Evolutionary conservation across 2,113 vertebrate genomes (phyloP), one percentile per base, ranked within the genome.

Genomic region (Acanthisitta chloris): DNA sequence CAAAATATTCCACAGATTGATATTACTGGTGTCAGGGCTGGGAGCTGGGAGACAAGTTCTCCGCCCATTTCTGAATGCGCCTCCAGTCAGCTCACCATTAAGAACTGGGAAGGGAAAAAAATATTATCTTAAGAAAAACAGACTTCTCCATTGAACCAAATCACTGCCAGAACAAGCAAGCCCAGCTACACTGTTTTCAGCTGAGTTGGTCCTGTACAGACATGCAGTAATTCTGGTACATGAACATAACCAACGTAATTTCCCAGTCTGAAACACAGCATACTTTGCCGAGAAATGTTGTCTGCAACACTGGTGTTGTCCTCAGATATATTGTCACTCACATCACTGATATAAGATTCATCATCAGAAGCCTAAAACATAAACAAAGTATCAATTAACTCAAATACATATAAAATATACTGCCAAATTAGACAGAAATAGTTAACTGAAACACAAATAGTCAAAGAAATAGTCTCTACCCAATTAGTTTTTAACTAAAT

Each of bases 241-340:
- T 49, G 64, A 91, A 67, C 43, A 91, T 16, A 96, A 90, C 8
- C 33, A 90, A 83, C 0, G 1, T 57, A 69, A 90, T 92, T 94
- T 89, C 77, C 48, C 82, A 59, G 46, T 64, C 86, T 81, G 81
- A 81, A 94, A 96, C 51, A 84, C 20, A 96, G 90, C 96, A 95
- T 99, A 99, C 99, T 99, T 99, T 99, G 99, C 97, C 99, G 98
- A 97, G 99, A 99, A 98, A 99, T 97, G 90, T 98, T 99, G 97
- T 99, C 99, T 65, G 99, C 99, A 87, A 99, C 99, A 73, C 99
- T 99, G 98, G 99, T 99, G 96, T 99, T 99, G 98, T 99, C 99
- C 97, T 99, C 99, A 28, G 99, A 99, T 98, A 99, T 99, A 94
- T 99, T 99, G 98, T 99, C 99, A 92, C 99, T 99, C 98, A 99